Conservation (phyloP, 2,888 invertebrate species). For the Cartodere bifasciata region DNA sequence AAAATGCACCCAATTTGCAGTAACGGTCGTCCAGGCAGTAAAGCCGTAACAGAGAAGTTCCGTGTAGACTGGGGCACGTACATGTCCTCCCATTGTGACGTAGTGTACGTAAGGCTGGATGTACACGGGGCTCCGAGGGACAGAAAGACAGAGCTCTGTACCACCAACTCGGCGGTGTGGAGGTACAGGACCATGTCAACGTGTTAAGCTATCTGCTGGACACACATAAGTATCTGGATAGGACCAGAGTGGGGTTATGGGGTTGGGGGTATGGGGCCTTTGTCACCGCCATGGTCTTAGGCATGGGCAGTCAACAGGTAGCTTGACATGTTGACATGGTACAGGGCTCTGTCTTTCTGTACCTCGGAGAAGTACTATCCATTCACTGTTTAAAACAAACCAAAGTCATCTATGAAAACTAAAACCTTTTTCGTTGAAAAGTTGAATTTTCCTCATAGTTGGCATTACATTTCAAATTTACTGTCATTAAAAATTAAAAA, state of each 20-base stretch:
- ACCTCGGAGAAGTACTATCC: too few relatives aligned
- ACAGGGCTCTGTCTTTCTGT: too few relatives aligned
- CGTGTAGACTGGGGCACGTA: conserved; percentile 84
- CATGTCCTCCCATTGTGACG: conserved; percentile 81
- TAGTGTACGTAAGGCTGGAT: conserved; percentile 82
- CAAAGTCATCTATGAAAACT: too few relatives aligned
- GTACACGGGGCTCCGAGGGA: conserved; percentile 64
- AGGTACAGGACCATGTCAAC: conserved; percentile 84
- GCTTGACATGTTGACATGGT: too few relatives aligned
- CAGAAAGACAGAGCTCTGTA: conserved; percentile 73
- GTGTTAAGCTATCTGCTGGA: conserved; percentile 74
- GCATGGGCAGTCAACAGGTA: conserved; percentile 56
- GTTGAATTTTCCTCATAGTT: too few relatives aligned
- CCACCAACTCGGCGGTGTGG: conserved; percentile 74
- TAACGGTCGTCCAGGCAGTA: conserved; percentile 85
- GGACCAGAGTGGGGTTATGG: conserved; percentile 83
- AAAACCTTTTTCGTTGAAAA: too few relatives aligned
- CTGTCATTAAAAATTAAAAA: too few relatives aligned
- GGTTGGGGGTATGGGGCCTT: conserved; percentile 97
- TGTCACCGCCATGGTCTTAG: conserved; percentile 83
- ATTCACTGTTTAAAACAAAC: too few relatives aligned
- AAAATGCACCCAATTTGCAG: conserved; percentile 40
- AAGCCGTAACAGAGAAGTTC: conserved; percentile 80
- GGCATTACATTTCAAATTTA: too few relatives aligned
- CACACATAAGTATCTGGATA: conserved; percentile 72